Conservation (phyloP, 2,888 invertebrate species). For the Pollenia angustigena region DNA sequence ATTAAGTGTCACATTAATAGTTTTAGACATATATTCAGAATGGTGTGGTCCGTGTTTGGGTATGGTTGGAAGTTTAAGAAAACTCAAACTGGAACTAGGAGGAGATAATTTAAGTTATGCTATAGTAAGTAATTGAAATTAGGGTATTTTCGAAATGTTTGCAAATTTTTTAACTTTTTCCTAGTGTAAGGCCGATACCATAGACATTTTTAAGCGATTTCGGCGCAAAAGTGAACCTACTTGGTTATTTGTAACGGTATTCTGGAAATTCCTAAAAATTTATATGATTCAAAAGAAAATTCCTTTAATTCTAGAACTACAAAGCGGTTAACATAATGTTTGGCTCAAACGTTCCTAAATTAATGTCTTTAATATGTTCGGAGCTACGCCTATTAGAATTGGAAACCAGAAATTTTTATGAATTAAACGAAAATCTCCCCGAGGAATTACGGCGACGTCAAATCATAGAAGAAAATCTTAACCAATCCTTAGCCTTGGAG, state of each 20-base stretch:
- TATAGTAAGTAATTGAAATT: conserved; percentile 82
- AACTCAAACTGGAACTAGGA: conserved; percentile 93
- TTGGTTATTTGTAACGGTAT: conserved; percentile 94
- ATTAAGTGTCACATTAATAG: conserved; percentile 81
- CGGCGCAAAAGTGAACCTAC: conserved; percentile 93
- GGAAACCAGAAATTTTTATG: conserved; percentile 74
- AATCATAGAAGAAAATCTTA: conserved; percentile 75
- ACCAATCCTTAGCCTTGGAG: conserved; percentile 77
- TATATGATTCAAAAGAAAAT: conserved; percentile 39
- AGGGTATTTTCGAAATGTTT: background rate
- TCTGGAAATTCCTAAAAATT: conserved; percentile 71
- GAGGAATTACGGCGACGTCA: conserved; percentile 84
- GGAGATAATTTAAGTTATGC: conserved; percentile 92
- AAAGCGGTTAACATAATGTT: conserved; percentile 91
- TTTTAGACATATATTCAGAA: conserved; percentile 95
- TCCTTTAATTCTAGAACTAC: conserved; percentile 86
- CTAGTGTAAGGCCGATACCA: conserved; percentile 88
- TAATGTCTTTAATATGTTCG: conserved; percentile 88
- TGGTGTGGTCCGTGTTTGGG: conserved; percentile 96
- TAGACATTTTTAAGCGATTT: conserved; percentile 90
- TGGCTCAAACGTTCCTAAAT: conserved; percentile 92
- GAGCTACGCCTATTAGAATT: conserved; percentile 86
- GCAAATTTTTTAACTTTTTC: background rate
- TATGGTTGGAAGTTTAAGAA: conserved; percentile 92
- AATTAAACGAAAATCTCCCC: conserved; percentile 84